Percentiles rank a stretch among this genome's conserved stretches.
phyloP scores from a whole-genome alignment of 2,888 invertebrate genomes.

The Leptopilina myrica region DNA sequence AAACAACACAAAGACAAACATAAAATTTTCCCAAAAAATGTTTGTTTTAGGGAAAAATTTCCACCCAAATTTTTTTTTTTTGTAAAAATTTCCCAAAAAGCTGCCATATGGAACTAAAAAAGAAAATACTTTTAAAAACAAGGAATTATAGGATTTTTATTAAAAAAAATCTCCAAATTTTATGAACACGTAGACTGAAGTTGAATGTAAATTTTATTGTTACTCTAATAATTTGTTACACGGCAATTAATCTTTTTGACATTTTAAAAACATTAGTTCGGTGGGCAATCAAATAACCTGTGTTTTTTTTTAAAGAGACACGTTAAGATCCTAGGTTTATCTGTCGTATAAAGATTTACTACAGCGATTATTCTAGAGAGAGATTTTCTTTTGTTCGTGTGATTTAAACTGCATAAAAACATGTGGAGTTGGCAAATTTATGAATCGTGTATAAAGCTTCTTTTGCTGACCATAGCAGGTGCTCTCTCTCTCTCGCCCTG shows the following conservation, averaged over 20 bases:
- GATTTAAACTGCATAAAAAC: neutral
- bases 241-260: too few species aligned
- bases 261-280: neutral
- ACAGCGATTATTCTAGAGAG: slow-evolving; percentile 12
- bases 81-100: neutral
- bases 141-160: too few species aligned
- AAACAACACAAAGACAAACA: too few species aligned
- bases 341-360: slow-evolving; percentile 1
- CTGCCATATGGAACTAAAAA: too few species aligned
- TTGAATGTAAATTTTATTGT: too few species aligned
- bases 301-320: neutral
- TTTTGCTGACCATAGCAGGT: slow-evolving; percentile 4
- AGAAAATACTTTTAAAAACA: too few species aligned
- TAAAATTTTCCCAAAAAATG: too few species aligned
- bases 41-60: too few species aligned
- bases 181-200: too few species aligned
- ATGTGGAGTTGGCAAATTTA: slow-evolving; percentile 23
- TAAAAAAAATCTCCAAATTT: too few species aligned
- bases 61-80: too few species aligned
- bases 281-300: neutral
- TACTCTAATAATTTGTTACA: too few species aligned
- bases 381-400: slow-evolving; percentile 4
- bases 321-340: neutral
- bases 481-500: neutral
- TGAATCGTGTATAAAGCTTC: neutral